These are phyloP conservation scores for Masnerella sp. DNA, from an alignment of 2,888 invertebrate genomes.

Conservation along the genomic window DNA sequence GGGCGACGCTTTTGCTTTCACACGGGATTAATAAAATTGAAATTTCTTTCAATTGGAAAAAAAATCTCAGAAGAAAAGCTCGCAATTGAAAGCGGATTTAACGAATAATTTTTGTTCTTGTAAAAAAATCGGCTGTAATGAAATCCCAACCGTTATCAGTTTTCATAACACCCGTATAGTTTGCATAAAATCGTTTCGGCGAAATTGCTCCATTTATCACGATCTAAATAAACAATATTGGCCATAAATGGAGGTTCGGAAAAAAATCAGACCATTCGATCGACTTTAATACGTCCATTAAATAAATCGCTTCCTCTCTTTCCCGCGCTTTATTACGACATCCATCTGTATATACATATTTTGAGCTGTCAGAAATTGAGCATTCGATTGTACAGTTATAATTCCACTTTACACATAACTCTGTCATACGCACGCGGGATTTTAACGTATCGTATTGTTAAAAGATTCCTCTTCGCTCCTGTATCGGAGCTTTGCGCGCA, in stretches of 20 bases:
- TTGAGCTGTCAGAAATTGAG: conserved; percentile 45
- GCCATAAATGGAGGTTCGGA: conserved; percentile 2
- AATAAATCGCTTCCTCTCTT: conserved; percentile 26
- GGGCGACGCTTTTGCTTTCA: conserved; percentile 24
- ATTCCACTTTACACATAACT: conserved; percentile 51
- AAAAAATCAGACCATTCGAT: conserved; percentile 17
- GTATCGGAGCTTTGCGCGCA: conserved; percentile 34
- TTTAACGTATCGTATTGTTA: conserved; percentile 39
- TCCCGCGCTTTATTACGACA: conserved; percentile 33
- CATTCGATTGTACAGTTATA: conserved; percentile 45
- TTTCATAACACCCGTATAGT: conserved; percentile 10
- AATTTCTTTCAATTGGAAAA: too few species aligned
- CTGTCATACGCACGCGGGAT: conserved; percentile 46
- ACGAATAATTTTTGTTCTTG: too few species aligned
- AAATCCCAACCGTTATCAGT: too few species aligned
- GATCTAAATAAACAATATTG: conserved; percentile 20
- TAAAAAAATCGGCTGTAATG: too few species aligned
- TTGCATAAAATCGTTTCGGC: conserved; percentile 3
- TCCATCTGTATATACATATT: conserved; percentile 47
- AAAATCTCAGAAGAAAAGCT: too few species aligned
- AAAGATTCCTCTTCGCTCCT: conserved; percentile 33
- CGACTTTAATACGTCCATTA: conserved; percentile 41
- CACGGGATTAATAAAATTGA: too few species aligned
- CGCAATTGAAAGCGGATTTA: too few species aligned
- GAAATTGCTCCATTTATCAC: conserved; percentile 1